Evolutionary conservation across 1,140 invertebrate genomes (phyloP), one percentile per base, ranked within the genome.

Genomic region (Aphidius ervi): DNA sequence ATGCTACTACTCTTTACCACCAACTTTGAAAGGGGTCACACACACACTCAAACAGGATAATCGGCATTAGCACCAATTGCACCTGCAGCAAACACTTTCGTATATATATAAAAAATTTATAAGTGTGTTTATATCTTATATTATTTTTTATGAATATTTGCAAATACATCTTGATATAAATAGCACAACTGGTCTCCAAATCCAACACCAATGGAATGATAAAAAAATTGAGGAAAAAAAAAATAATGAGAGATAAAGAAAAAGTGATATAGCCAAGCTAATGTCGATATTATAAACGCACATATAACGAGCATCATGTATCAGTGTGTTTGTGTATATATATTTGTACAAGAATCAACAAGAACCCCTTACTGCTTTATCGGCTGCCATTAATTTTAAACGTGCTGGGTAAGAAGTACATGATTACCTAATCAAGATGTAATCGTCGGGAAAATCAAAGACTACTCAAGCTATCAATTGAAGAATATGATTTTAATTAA

Each of bases 381-480:
- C 56, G 37, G 39, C 46, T 41, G 10, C 47, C 56, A 58, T 50
- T 43, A 58, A 49, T 58, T 43, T 37, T 39, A 37, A 58, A 58
- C 47, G 56, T 53, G 52, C 43, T n/a, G 37, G 58, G n/a, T 49
- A 59, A 60, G 58, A 60, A 60, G 49, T 54, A 46, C 58, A 60
- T 60, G 58, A 60, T 60, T 60, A 54, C 58, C 58, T 40, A 60
- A 60, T 60, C 58, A 60, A 60, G 58, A 60, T 60, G 41, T 54
- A 43, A 53, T 53, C 42, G 9, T 23, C n/a, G 37, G 39, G 6
- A 39, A 31, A 52, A 48, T 41, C 42, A 52, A 59, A 53, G 39
- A 23, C 42, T n/a, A 47, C 23, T 10, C 20, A 43, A 45, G 41
- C 37, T 42, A 39, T 41, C 53, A 50, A 52, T 49, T 54, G 10